phyloP scores from a whole-genome alignment of 2,888 invertebrate species.

The Hetaerina titia region DNA sequence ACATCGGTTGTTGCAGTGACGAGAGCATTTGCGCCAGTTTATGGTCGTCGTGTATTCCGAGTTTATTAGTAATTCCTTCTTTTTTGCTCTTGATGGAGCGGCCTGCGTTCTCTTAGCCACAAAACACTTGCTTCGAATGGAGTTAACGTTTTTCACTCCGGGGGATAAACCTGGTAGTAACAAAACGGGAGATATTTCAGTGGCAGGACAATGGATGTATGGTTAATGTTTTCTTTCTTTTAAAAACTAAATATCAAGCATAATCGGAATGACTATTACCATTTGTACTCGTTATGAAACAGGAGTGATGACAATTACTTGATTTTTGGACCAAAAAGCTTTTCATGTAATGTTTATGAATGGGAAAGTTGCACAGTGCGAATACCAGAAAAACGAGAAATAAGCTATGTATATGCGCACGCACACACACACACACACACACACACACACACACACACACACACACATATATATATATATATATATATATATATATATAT shows the following conservation, averaged over 20 bases:
- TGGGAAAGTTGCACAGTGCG: too few relatives aligned
- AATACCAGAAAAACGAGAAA: too few relatives aligned
- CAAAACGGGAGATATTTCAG: neutral
- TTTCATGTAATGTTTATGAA: too few relatives aligned
- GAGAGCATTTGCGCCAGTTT: neutral
- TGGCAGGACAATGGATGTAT: neutral
- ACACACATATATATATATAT: too few relatives aligned
- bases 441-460: too few relatives aligned
- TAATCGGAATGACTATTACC: neutral
- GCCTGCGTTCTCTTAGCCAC: neutral
- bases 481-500: too few relatives aligned
- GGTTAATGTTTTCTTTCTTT: neutral
- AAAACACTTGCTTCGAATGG: conserved; percentile 16
- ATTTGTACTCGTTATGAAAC: neutral
- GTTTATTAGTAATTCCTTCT: neutral
- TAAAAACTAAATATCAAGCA: neutral
- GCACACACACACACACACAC: too few relatives aligned
- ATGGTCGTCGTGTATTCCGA: neutral
- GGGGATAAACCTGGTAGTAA: neutral
- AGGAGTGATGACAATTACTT: neutral
- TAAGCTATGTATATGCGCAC: too few relatives aligned
- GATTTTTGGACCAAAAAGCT: too few relatives aligned
- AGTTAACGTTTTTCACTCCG: neutral
- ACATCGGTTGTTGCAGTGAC: conserved; percentile 5
- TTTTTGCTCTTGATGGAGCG: neutral